phyloP scores from a whole-genome alignment of 2,797 vertebrate species.

The Ataeniobius toweri region DNA sequence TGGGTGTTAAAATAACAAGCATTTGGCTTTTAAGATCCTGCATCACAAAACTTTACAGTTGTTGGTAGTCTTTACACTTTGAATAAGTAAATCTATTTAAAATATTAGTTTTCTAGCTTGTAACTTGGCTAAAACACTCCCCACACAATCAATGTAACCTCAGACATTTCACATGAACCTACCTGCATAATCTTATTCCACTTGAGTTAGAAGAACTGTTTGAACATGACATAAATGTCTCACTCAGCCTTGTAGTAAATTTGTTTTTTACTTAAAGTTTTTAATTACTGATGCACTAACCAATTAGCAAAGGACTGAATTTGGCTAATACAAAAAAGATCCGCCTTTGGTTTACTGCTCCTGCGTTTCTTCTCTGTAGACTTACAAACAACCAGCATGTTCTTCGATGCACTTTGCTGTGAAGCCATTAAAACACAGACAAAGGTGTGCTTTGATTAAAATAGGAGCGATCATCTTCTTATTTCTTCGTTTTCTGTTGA shows the following conservation, averaged over 20 bases:
- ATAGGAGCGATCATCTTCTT: background rate
- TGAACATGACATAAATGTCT: background rate
- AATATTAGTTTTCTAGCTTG: background rate
- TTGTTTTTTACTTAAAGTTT: background rate
- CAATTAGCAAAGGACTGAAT: background rate
- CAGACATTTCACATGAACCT: background rate
- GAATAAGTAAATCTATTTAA: background rate
- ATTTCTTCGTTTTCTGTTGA: background rate
- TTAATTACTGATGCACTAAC: background rate
- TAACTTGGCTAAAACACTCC: background rate
- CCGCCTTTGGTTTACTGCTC: background rate
- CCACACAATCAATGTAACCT: background rate
- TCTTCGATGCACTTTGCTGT: background rate
- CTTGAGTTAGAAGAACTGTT: background rate
- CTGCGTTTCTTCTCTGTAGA: background rate
- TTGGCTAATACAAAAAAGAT: background rate
- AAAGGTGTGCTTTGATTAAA: background rate
- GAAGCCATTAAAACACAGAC: background rate
- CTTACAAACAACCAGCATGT: background rate
- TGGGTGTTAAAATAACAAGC: background rate
- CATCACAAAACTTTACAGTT: background rate
- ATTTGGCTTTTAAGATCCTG: slow-evolving; percentile 7
- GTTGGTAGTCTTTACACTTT: background rate
- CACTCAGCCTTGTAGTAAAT: background rate
- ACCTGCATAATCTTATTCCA: background rate